Percentiles rank a stretch among this genome's conserved stretches.
Evolutionary conservation across 2,797 vertebrate genomes (phyloP).

Genomic region (Microctenopoma lineatum): DNA sequence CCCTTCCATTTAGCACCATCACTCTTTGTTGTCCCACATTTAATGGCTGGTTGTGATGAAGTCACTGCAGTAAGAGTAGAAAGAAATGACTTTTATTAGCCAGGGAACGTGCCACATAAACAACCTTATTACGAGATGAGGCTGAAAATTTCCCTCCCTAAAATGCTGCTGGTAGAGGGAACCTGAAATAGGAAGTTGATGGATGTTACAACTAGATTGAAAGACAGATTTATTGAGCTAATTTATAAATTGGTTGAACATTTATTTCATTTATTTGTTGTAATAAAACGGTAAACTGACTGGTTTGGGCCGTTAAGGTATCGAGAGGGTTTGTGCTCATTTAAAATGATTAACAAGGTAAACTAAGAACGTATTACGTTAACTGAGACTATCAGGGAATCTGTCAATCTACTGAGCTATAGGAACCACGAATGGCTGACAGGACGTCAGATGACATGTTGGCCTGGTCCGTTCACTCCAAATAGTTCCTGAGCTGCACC

Average conservation of each 20-base stretch:
- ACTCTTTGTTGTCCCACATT: slow-evolving; percentile 4
- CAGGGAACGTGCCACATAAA: not conserved
- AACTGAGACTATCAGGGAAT: not conserved
- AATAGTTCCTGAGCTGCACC: slow-evolving; percentile 20
- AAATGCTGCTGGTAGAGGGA: too few relatives aligned
- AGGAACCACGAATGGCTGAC: slow-evolving; percentile 1
- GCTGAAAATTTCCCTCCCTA: not conserved
- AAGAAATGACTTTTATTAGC: not conserved
- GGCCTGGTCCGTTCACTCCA: not conserved
- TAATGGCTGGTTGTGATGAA: not conserved
- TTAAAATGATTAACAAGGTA: too few relatives aligned
- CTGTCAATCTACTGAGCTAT: not conserved
- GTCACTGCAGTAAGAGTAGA: not conserved
- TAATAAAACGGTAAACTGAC: too few relatives aligned
- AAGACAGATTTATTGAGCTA: too few relatives aligned
- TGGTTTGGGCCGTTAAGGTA: too few relatives aligned
- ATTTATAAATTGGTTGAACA: too few relatives aligned
- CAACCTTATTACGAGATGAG: not conserved
- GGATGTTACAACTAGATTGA: not conserved
- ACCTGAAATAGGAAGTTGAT: not conserved
- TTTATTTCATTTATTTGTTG: too few relatives aligned
- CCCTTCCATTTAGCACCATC: slow-evolving; percentile 20
- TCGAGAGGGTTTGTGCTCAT: too few relatives aligned
- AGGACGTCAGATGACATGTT: slow-evolving; percentile 1
- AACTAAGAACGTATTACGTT: not conserved